Evolutionary conservation across 2,797 vertebrate species (phyloP).

Genomic region (Pelodytes ibericus): DNA sequence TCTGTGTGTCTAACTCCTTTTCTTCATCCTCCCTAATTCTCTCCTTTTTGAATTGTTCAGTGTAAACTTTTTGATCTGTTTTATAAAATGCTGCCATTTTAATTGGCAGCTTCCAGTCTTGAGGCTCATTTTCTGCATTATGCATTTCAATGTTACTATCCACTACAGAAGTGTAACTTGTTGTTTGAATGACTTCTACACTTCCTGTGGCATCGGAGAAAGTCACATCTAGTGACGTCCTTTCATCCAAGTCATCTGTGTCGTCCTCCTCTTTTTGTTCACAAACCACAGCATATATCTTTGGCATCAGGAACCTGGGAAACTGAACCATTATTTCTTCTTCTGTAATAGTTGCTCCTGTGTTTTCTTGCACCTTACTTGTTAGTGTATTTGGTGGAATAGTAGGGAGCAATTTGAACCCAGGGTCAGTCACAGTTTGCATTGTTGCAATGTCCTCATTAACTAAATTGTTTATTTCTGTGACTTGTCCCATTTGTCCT

Average conservation of each 20-base stretch:
- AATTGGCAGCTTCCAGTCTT: background rate
- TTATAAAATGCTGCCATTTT: background rate
- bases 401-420: background rate
- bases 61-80: background rate
- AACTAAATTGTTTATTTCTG: background rate
- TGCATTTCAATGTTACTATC: background rate
- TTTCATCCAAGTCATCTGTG: background rate
- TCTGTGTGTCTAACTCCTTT: background rate
- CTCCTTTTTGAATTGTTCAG: background rate
- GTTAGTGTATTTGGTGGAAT: background rate
- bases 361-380: background rate
- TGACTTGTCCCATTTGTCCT: background rate
- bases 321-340: background rate
- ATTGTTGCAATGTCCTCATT: background rate
- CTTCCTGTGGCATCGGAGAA: background rate
- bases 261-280: background rate
- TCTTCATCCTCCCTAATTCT: background rate
- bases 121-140: background rate
- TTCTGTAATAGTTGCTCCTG: background rate
- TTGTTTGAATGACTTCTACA: background rate
- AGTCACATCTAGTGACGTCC: background rate
- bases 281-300: background rate
- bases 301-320: background rate
- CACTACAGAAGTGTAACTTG: background rate
- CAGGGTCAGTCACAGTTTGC: background rate